phyloP scores from a whole-genome alignment of 1,140 invertebrate species.

The Teleogryllus occipitalis region DNA sequence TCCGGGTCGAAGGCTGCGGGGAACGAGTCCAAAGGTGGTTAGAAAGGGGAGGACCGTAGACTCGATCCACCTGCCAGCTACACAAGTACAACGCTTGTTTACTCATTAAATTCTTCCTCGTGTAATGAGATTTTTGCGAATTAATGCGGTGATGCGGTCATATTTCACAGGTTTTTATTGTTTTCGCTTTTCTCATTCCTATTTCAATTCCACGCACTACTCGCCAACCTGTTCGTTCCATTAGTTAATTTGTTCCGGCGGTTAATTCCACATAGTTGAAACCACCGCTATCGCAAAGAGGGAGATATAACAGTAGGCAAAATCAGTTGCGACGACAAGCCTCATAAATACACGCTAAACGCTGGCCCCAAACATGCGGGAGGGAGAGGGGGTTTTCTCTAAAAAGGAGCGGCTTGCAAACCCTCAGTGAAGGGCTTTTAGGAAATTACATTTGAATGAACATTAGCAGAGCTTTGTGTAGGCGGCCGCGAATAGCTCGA shows the following conservation, averaged over 20 bases:
- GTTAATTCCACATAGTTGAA: no score
- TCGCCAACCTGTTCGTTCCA: no score
- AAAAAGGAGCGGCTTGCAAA: background rate
- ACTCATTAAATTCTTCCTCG: no score
- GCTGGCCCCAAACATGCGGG: background rate
- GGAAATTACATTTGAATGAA: conserved; percentile 5
- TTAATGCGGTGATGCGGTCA: no score
- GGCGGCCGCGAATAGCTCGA: background rate
- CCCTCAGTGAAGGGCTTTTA: background rate
- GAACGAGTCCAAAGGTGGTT: background rate
- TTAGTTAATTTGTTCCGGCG: no score
- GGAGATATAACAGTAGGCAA: background rate
- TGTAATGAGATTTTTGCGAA: no score
- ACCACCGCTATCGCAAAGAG: no score
- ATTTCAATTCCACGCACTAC: no score
- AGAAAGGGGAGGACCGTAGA: background rate
- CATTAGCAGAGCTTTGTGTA: background rate
- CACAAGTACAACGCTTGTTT: no score
- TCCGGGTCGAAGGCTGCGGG: background rate
- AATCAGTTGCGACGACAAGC: background rate
- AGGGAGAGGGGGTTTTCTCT: background rate
- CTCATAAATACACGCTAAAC: background rate
- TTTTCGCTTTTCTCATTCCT: no score
- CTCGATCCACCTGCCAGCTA: no score
- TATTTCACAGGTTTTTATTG: no score